Evolutionary conservation across 2,797 vertebrate genomes (phyloP).

Genomic region (Philypnodon macrostomus): DNA sequence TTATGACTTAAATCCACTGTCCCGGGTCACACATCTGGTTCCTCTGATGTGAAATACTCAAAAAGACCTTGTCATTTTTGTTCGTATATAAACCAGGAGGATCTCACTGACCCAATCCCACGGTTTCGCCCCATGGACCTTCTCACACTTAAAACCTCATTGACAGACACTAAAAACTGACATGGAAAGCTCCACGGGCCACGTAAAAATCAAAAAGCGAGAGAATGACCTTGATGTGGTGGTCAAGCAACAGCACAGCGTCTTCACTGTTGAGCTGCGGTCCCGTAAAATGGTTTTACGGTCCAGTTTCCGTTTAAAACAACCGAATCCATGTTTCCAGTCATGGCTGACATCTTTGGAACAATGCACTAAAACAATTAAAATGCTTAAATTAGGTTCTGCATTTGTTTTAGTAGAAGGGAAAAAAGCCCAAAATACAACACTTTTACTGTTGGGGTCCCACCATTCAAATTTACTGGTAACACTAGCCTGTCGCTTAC

Average conservation of each 20-base stretch:
- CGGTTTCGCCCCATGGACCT: constrained; percentile 7
- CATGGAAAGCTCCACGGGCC: constrained; percentile 46
- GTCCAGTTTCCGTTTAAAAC: constrained; percentile 40
- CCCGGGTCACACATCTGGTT: constrained; percentile 60
- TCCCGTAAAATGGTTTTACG: constrained; percentile 55
- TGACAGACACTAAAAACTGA: constrained; percentile 42
- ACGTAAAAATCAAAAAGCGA: constrained; percentile 19
- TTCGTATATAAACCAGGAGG: constrained; percentile 44
- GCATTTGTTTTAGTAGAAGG: constrained; percentile 34
- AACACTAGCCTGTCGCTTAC: constrained; percentile 9
- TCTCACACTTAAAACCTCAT: constrained; percentile 39
- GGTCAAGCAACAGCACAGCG: constrained; percentile 41
- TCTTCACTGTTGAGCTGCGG: constrained; percentile 45
- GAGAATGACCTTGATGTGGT: constrained; percentile 58
- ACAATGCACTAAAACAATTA: constrained; percentile 39
- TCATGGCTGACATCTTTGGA: constrained; percentile 34
- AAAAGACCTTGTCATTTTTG: constrained; percentile 41
- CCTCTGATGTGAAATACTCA: constrained; percentile 39
- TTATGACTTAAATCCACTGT: constrained; percentile 40
- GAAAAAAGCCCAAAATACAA: constrained; percentile 25
- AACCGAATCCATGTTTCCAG: constrained; percentile 49
- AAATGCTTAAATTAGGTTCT: constrained; percentile 37
- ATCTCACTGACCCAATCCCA: constrained; percentile 33
- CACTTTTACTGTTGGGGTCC: constrained; percentile 5
- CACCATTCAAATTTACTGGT: neutral